Conservation (phyloP, 2,888 invertebrate species). For the Chorisops tibialis region DNA sequence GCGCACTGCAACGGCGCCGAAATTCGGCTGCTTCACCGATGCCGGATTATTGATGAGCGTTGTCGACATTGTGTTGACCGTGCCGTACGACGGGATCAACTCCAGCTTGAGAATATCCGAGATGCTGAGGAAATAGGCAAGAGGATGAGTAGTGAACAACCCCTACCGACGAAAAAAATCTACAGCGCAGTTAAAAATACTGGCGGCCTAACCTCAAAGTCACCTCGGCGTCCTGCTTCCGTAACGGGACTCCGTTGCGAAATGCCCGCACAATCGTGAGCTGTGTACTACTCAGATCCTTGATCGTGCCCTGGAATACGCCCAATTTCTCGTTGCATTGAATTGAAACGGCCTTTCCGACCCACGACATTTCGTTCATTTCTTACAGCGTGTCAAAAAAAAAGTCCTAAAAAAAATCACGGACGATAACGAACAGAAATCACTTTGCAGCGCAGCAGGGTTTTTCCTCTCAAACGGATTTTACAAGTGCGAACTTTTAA, state of each 20-base stretch:
- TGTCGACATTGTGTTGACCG: constrained; percentile 45
- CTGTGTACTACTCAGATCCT: constrained; percentile 65
- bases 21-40: constrained; percentile 49
- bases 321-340: constrained; percentile 75
- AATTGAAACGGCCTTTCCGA: constrained; percentile 80
- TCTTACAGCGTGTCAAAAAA: constrained; percentile 18
- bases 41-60: constrained; percentile 51
- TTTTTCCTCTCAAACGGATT: not conserved
- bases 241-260: constrained; percentile 66
- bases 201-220: constrained; percentile 56
- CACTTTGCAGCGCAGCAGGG: not conserved
- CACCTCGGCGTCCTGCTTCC: constrained; percentile 59
- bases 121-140: constrained; percentile 54
- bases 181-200: not conserved
- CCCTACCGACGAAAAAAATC: not conserved
- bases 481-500: not conserved
- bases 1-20: constrained; percentile 39
- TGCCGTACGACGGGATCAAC: constrained; percentile 66
- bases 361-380: constrained; percentile 53
- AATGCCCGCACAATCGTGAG: constrained; percentile 78
- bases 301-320: constrained; percentile 73
- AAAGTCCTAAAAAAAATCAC: not conserved
- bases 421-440: not conserved
- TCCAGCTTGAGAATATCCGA: constrained; percentile 71
- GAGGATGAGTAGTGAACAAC: not conserved